A percentile compares a stretch with the other conserved stretches of the same genome.
These are phyloP conservation scores for Gymnopithys bicolor DNA, from an alignment of 2,797 vertebrate genomes.

Conservation along the genomic window DNA sequence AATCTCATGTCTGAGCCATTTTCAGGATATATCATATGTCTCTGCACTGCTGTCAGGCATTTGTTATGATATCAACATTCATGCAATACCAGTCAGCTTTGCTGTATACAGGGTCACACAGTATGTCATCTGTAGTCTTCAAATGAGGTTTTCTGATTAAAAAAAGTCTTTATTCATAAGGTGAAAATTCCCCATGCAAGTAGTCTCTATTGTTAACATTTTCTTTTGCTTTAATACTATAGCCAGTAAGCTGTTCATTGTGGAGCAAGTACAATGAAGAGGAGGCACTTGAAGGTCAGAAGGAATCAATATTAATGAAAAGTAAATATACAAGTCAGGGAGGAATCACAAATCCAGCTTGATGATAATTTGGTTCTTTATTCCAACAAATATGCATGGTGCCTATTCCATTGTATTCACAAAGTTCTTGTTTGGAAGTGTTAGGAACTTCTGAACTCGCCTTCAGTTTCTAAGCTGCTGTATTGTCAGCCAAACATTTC, in stretches of 20 bases:
- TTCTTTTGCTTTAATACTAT: slow-evolving; percentile 25
- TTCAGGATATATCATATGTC: slow-evolving; percentile 24
- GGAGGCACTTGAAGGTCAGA: slow-evolving; percentile 43
- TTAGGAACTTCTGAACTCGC: slow-evolving; percentile 39
- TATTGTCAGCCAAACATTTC: background rate
- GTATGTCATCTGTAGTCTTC: background rate
- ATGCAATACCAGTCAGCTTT: background rate
- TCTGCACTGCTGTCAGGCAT: background rate
- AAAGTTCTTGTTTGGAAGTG: slow-evolving; percentile 51
- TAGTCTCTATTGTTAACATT: background rate
- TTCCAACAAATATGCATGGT: slow-evolving; percentile 38
- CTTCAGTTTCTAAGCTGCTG: slow-evolving; percentile 29
- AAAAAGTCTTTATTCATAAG: background rate
- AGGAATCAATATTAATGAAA: slow-evolving; percentile 62
- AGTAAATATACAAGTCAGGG: slow-evolving; percentile 49
- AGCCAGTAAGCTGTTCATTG: background rate
- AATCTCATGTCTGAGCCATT: background rate
- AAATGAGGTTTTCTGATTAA: background rate
- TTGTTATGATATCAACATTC: slow-evolving; percentile 24
- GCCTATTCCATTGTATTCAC: slow-evolving; percentile 23
- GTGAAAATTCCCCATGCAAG: background rate
- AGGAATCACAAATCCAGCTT: slow-evolving; percentile 58
- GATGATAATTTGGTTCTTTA: slow-evolving; percentile 50
- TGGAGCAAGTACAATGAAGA: slow-evolving; percentile 7
- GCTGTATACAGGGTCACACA: background rate